phyloP scores from a whole-genome alignment of 2,888 invertebrate genomes.

The Tupiocoris notatus region DNA sequence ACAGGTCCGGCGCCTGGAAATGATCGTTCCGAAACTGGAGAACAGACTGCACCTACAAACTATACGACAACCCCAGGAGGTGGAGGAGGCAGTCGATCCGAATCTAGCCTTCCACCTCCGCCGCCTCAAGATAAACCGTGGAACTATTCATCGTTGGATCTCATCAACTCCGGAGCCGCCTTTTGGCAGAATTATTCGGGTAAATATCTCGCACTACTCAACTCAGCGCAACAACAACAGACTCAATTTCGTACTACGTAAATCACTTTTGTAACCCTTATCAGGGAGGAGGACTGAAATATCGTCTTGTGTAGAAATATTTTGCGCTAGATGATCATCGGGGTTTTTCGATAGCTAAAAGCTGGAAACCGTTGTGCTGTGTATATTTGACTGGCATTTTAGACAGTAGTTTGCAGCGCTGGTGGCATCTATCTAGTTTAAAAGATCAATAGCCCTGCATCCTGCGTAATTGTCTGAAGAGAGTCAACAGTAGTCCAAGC shows the following conservation, averaged over 20 bases:
- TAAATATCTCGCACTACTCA: conserved; percentile 54
- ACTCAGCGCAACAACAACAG: conserved; percentile 35
- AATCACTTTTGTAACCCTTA: too few species aligned
- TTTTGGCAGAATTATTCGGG: conserved; percentile 93
- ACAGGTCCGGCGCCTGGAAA: conserved; percentile 49
- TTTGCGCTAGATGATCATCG: too few species aligned
- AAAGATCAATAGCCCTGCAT: too few species aligned
- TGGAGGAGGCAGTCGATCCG: conserved; percentile 5
- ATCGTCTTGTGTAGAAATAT: too few species aligned
- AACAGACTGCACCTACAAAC: conserved; percentile 52
- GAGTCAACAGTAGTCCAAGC: too few species aligned
- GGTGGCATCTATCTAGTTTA: too few species aligned
- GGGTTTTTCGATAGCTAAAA: too few species aligned
- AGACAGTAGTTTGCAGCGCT: too few species aligned
- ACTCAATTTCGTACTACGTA: conserved; percentile 34
- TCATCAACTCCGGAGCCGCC: conserved; percentile 76
- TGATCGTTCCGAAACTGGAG: conserved; percentile 53
- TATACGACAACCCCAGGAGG: conserved; percentile 27
- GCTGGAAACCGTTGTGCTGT: too few species aligned
- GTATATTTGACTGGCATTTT: too few species aligned
- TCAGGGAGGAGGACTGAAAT: too few species aligned
- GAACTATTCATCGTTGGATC: conserved; percentile 72
- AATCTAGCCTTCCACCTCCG: conserved; percentile 33
- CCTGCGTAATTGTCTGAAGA: too few species aligned
- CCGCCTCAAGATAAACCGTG: conserved; percentile 58